Evolutionary conservation across 92 coral and sea anemone genomes (phyloP), one percentile per base, ranked within the genome.

Genomic region (Pocillopora meandrina): DNA sequence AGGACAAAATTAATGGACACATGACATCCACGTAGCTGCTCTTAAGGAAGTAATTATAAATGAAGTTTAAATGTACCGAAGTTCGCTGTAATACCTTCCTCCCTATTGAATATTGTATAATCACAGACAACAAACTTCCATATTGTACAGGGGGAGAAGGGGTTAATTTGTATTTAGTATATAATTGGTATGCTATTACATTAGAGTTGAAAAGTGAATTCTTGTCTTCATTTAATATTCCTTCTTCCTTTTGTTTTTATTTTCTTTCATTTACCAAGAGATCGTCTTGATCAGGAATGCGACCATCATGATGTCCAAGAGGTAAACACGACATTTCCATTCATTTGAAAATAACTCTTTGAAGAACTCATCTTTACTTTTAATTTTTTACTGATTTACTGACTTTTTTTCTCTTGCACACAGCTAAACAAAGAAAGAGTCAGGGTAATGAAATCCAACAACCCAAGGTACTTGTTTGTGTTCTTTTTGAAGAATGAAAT

Each of bases 401-500:
- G 26, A 26, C 0, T 23, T 12, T 72, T 18, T 19, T 11, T 61
- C n/a, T 17, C 13, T 63, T 61, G 21, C 17, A 15, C 18, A 13
- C 55, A 85, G 89, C 85, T 89, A 71, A 83, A 81, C 65, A 63
- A 87, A 57, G 91, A 91, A 72, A 91, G 95, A 71, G 87, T 91
- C 14, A 87, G 65, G 63, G 63, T 81, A 31, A 95, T 95, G 98
- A 90, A 92, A 56, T 73, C 88, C 1, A 93, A 85, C 81, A 95
- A 95, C 74, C 98, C 98, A 66, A 90, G 98, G 98, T 95, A 79
- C 49, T 4, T 64, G 36, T 52, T 0, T 2, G 17, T 63, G 11
- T 8, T 6, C 69, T 77, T 61, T 7, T 19, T 77, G 82, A 42
- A 42, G 49, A 42, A 42, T 7, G 49, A 42, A 42, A 42, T 42